Evolutionary conservation across 2,888 invertebrate species (phyloP).

Genomic region (Dryobota labecula): DNA sequence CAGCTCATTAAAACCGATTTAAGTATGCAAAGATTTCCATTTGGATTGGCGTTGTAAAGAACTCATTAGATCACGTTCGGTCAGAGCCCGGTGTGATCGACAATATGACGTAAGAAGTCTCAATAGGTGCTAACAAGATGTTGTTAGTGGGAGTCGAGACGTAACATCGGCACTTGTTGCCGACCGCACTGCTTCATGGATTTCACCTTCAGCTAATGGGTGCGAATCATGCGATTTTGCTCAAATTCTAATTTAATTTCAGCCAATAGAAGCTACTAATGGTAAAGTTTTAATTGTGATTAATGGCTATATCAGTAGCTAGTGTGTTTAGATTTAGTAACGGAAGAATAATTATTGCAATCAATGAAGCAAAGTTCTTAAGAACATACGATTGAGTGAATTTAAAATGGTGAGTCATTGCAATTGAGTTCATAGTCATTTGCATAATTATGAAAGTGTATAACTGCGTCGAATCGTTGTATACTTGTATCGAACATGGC

Average conservation of each 20-base stretch:
- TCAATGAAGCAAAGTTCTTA: conserved; percentile 19
- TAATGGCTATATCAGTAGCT: conserved; percentile 9
- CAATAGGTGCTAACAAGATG: conserved; percentile 85
- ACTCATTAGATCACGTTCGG: conserved; percentile 80
- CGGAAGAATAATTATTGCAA: conserved; percentile 25
- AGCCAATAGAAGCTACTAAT: conserved; percentile 59
- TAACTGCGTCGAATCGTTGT: conserved; percentile 73
- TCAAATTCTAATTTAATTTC: conserved; percentile 71
- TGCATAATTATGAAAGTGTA: conserved; percentile 76
- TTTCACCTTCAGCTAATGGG: conserved; percentile 81
- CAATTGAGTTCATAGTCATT: conserved; percentile 68
- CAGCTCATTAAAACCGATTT: conserved; percentile 80
- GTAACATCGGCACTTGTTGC: conserved; percentile 68
- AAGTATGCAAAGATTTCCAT: conserved; percentile 75
- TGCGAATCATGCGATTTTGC: conserved; percentile 75
- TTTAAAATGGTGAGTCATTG: conserved; percentile 33
- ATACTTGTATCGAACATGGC: conserved; percentile 64
- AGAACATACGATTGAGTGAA: conserved; percentile 13
- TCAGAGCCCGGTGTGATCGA: conserved; percentile 72
- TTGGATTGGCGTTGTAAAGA: conserved; percentile 79
- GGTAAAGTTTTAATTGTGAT: conserved; percentile 33
- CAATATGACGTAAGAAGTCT: conserved; percentile 81
- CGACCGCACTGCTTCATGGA: conserved; percentile 74
- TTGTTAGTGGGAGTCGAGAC: conserved; percentile 74
- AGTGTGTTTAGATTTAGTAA: not conserved